phyloP scores from a whole-genome alignment of 2,888 invertebrate genomes.

The Hydropsyche betteni region DNA sequence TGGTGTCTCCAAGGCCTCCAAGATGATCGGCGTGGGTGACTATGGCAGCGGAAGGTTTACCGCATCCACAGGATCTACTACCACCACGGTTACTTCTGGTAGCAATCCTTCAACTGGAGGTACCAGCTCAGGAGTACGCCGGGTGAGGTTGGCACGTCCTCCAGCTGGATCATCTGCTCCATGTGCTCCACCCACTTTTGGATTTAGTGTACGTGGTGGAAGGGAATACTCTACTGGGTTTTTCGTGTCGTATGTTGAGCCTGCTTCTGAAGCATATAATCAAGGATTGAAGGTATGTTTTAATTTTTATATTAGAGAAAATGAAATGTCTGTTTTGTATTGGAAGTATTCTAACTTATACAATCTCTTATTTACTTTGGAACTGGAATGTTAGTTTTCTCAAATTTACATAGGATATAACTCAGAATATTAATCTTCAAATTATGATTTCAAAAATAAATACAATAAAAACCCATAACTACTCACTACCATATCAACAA shows the following conservation, averaged over 20 bases:
- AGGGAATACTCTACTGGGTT: constrained; percentile 92
- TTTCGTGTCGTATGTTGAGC: constrained; percentile 88
- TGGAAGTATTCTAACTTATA: no score
- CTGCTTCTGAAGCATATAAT: constrained; percentile 85
- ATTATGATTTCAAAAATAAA: no score
- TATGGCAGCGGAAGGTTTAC: constrained; percentile 46
- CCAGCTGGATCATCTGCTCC: constrained; percentile 66
- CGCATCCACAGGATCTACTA: constrained; percentile 50
- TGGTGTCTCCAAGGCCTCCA: background rate
- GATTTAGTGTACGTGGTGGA: constrained; percentile 86
- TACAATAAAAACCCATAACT: no score
- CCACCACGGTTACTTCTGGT: constrained; percentile 47
- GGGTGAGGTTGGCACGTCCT: constrained; percentile 62
- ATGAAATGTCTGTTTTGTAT: no score
- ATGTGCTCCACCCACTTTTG: constrained; percentile 70
- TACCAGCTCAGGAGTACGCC: constrained; percentile 58
- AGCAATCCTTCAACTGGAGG: constrained; percentile 33
- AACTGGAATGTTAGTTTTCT: no score
- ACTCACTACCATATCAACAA: no score
- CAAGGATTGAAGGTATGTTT: constrained; percentile 82
- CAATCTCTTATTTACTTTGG: no score
- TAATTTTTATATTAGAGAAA: background rate
- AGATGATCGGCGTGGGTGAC: constrained; percentile 33
- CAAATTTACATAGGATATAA: no score
- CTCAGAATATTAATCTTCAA: no score